Evolutionary conservation across 2,113 vertebrate genomes (phyloP).

Genomic region (Panurus biarmicus): DNA sequence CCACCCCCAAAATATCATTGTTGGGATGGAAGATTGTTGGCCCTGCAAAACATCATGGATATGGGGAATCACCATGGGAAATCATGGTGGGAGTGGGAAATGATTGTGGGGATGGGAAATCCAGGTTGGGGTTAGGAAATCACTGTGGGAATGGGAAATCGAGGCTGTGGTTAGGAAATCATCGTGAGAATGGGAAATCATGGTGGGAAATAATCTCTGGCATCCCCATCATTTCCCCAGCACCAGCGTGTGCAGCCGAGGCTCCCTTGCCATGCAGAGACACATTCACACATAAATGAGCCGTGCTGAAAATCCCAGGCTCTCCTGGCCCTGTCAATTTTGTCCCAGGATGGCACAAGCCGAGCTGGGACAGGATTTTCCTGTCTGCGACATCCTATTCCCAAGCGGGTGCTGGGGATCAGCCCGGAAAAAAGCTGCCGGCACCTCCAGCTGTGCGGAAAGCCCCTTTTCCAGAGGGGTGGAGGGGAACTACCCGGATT

Average conservation of each 20-base stretch:
- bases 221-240: not conserved
- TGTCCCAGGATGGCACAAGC: not conserved
- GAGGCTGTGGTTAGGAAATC: not conserved
- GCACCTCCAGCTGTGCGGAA: not conserved
- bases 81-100: not conserved
- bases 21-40: not conserved
- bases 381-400: rapidly evolving
- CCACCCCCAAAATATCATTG: not conserved
- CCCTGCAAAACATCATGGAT: not conserved
- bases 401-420: not conserved
- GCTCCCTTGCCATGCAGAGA: rapidly evolving
- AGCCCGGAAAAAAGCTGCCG: not conserved
- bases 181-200: rapidly evolving
- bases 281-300: not conserved
- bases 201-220: not conserved
- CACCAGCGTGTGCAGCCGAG: rapidly evolving
- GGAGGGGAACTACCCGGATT: not conserved
- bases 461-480: not conserved
- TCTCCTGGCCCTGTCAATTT: not conserved
- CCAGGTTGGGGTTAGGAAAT: not conserved
- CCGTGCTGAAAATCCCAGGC: rapidly evolving
- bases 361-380: not conserved
- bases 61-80: not conserved
- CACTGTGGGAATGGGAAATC: not conserved
- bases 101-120: not conserved